phyloP scores from a whole-genome alignment of 1,140 invertebrate species.

The Drosophila hydei region DNA sequence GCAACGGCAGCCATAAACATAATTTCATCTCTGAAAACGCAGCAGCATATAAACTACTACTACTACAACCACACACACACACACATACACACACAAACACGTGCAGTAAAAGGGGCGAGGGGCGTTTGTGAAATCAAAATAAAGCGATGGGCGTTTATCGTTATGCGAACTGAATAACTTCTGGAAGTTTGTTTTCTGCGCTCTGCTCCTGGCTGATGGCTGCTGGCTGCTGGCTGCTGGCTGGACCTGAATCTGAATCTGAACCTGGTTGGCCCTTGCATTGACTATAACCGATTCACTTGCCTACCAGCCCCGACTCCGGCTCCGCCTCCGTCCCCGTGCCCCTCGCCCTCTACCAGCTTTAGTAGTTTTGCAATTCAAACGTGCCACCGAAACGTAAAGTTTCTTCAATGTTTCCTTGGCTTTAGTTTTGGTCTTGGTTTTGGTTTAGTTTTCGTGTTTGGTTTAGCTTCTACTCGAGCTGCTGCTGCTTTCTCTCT shows the following conservation, averaged over 20 bases:
- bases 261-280: constrained; percentile 46
- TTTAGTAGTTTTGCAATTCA: constrained; percentile 42
- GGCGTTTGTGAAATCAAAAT: constrained; percentile 69
- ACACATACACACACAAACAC: background rate
- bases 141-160: constrained; percentile 80
- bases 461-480: constrained; percentile 18
- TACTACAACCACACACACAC: constrained; percentile 16
- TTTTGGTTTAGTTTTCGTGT: constrained; percentile 37
- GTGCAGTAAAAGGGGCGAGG: constrained; percentile 17
- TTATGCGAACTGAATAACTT: constrained; percentile 81
- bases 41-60: constrained; percentile 74
- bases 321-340: background rate
- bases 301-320: background rate
- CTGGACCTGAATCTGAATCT: constrained; percentile 25
- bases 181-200: constrained; percentile 76
- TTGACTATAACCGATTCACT: constrained; percentile 37
- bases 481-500: constrained; percentile 4
- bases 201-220: constrained; percentile 5
- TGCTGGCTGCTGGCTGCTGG: constrained; percentile 2
- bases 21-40: constrained; percentile 75
- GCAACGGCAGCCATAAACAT: constrained; percentile 65
- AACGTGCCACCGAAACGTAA: constrained; percentile 52
- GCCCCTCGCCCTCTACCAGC: background rate
- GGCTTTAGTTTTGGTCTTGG: constrained; percentile 33
- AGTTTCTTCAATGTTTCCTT: constrained; percentile 43